These are phyloP conservation scores for Nudaria mundana DNA, from an alignment of 2,888 invertebrate species.

Conservation along the genomic window DNA sequence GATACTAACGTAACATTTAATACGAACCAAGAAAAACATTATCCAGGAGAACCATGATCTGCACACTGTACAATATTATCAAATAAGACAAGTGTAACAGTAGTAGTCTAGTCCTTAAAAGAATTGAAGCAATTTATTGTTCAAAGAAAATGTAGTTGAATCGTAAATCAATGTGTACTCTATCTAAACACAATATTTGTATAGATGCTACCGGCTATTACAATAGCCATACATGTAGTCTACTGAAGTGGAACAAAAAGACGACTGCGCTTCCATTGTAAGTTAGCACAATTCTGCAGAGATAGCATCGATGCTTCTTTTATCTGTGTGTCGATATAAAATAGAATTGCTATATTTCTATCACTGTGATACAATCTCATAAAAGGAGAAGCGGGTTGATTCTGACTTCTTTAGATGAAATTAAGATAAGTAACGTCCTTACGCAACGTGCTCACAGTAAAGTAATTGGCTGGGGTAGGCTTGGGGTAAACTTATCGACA, in stretches of 20 bases:
- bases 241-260: slow-evolving; percentile 10
- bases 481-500: slow-evolving; percentile 58
- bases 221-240: slow-evolving; percentile 9
- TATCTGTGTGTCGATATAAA: slow-evolving; percentile 57
- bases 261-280: slow-evolving; percentile 29
- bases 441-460: slow-evolving; percentile 52
- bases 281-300: slow-evolving; percentile 31
- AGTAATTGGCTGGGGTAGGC: slow-evolving; percentile 73
- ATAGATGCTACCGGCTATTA: slow-evolving; percentile 6
- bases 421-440: slow-evolving; percentile 64
- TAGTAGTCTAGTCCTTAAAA: too few species aligned
- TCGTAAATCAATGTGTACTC: slow-evolving; percentile 39
- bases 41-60: too few species aligned
- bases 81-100: too few species aligned
- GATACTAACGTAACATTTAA: too few species aligned
- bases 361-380: slow-evolving; percentile 34
- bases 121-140: slow-evolving; percentile 25
- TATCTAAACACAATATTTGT: slow-evolving; percentile 4
- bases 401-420: slow-evolving; percentile 67
- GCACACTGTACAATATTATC: too few species aligned
- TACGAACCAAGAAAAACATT: too few species aligned
- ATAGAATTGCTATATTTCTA: slow-evolving; percentile 50
- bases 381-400: slow-evolving; percentile 41
- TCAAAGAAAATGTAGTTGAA: slow-evolving; percentile 24
- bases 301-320: slow-evolving; percentile 31